Evolutionary conservation across 1,140 invertebrate genomes (phyloP), one percentile per base, ranked within the genome.

Genomic region (Drosophila pruinosa): DNA sequence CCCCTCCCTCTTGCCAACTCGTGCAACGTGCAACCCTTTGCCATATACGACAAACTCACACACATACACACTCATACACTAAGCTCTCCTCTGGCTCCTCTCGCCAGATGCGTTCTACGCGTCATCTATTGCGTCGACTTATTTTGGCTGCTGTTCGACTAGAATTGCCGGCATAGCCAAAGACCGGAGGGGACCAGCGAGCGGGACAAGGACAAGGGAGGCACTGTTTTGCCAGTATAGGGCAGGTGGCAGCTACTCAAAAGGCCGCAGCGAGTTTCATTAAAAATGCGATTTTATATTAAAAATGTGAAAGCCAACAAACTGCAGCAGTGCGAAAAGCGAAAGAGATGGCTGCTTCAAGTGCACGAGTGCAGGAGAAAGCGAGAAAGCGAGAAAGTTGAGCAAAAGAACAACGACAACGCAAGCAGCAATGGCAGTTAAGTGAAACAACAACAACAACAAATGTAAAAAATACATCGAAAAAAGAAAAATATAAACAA

Each of bases 121-220:
- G 79, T 83, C 79, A 83, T 83, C 80, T 83, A 83, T 85, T 83
- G 79, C 78, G 70, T 82, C 71, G 78, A 83, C 72, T 72, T 76
- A 50, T 79, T 82, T 82, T 56, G 76, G 62, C 39, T 43, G 28
- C 48, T 63, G 45, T 61, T 58, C 57, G 64, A 59, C 61, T 58
- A 21, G 54, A 58, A 53, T 50, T 48, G 34, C n/a, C n/a, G 10
- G 31, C n/a, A 12, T n/a, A 34, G 5, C 10, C n/a, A 14, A 4
- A 2, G 31, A 43, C 19, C 21, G 10, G 17, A 7, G 36, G 15
- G 31, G 15, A 31, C 8, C 14, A 10, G 22, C 4, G 24, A 7
- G 21, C n/a, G 8, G 34, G 34, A n/a, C 3, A n/a, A 14, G 15
- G 4, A 15, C n/a, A 24, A 10, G 7, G 15, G 14, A n/a, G n/a